These are phyloP conservation scores for Trisateles emortualis DNA, from an alignment of 2,888 invertebrate species.

Conservation along the genomic window DNA sequence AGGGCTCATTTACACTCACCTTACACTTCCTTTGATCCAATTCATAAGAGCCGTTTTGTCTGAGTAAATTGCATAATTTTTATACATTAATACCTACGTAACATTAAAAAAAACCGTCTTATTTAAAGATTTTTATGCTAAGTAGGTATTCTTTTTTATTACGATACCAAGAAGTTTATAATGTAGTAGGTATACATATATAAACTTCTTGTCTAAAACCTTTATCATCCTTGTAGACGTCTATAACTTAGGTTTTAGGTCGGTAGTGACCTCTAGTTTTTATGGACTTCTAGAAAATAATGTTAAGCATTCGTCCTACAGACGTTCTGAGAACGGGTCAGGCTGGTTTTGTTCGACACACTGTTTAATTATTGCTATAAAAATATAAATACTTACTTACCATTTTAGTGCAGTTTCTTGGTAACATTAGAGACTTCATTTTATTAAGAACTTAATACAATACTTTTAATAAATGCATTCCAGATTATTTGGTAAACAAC, in stretches of 20 bases:
- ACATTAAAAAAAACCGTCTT: no score
- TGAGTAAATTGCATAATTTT: no score
- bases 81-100: no score
- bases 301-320: constrained; percentile 54
- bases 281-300: constrained; percentile 51
- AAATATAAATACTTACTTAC: background rate
- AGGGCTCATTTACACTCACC: no score
- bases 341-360: constrained; percentile 32
- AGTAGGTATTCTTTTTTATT: background rate
- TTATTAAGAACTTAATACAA: background rate
- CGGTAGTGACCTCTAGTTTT: constrained; percentile 50
- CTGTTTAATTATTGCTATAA: constrained; percentile 32
- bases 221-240: constrained; percentile 11
- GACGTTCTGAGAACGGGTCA: constrained; percentile 54
- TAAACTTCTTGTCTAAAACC: background rate
- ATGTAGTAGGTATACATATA: no score
- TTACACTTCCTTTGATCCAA: no score
- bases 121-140: no score
- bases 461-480: no score
- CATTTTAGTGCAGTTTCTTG: background rate
- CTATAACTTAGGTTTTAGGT: constrained; percentile 30
- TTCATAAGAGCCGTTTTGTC: no score
- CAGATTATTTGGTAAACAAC: background rate
- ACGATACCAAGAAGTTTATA: background rate
- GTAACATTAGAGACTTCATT: background rate